Evolutionary conservation across 2,113 vertebrate genomes (phyloP).

Genomic region (Oryzias melastigma): DNA sequence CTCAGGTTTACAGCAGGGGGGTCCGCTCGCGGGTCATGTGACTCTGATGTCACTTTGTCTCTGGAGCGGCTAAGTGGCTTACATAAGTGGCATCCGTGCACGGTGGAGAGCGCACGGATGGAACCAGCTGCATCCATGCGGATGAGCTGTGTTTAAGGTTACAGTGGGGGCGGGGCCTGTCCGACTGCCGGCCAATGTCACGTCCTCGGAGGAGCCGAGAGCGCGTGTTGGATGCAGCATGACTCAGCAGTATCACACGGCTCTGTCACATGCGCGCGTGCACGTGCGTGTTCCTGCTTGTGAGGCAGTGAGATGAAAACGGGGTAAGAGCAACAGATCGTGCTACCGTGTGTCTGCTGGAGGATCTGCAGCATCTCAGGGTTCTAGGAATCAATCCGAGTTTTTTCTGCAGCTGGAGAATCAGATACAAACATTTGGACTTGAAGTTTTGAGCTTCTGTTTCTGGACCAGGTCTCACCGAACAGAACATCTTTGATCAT

Average conservation of each 20-base stretch:
- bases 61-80: constrained; percentile 22
- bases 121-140: background rate
- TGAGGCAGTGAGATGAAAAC: constrained; percentile 35
- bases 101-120: no score
- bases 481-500: no score
- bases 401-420: no score
- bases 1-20: constrained; percentile 2
- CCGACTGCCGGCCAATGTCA: constrained; percentile 2
- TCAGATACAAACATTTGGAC: no score
- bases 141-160: background rate
- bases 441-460: no score
- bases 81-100: constrained; percentile 13
- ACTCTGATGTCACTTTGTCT: constrained; percentile 27
- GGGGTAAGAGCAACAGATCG: constrained; percentile 45
- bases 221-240: constrained; percentile 26
- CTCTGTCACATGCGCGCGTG: constrained; percentile 22
- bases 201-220: constrained; percentile 6
- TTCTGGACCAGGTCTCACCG: no score
- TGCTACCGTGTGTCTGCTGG: constrained; percentile 17
- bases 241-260: constrained; percentile 51
- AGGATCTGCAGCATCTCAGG: constrained; percentile 18
- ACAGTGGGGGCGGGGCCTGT: no score
- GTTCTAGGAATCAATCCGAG: no score
- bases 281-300: constrained; percentile 12
- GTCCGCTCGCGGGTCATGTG: constrained; percentile 36